These are phyloP conservation scores for Scalopus aquaticus DNA, from an alignment of 2,113 vertebrate species.

Conservation along the genomic window DNA sequence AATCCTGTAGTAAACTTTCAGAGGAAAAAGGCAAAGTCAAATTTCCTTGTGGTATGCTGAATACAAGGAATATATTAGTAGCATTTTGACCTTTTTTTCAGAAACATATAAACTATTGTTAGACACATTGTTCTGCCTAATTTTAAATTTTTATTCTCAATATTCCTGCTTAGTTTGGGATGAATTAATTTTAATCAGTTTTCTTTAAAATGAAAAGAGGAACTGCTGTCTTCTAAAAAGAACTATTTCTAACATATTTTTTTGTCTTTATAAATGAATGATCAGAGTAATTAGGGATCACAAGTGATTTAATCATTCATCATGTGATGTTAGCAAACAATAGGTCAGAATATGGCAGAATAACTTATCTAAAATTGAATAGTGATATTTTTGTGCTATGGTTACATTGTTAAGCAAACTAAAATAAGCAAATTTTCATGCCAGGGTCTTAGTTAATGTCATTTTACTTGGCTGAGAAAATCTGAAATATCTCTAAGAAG, in stretches of 20 bases:
- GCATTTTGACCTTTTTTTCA: slow-evolving; percentile 76
- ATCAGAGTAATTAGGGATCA: slow-evolving; percentile 21
- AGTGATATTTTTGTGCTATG: slow-evolving; percentile 65
- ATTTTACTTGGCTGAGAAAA: slow-evolving; percentile 77
- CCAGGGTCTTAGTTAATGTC: slow-evolving; percentile 66
- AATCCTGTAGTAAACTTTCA: slow-evolving; percentile 83
- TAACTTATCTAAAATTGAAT: slow-evolving; percentile 59
- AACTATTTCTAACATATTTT: neutral
- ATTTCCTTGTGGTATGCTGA: slow-evolving; percentile 83
- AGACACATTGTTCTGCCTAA: slow-evolving; percentile 68
- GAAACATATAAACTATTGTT: slow-evolving; percentile 79
- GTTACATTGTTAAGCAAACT: slow-evolving; percentile 69
- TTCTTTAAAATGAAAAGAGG: slow-evolving; percentile 45
- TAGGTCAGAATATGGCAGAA: slow-evolving; percentile 51
- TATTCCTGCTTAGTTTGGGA: neutral
- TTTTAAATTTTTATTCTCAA: slow-evolving; percentile 67
- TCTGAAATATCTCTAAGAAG: slow-evolving; percentile 70
- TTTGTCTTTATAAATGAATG: slow-evolving; percentile 38
- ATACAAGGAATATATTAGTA: slow-evolving; percentile 77
- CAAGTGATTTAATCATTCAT: slow-evolving; percentile 10
- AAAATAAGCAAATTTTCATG: slow-evolving; percentile 77
- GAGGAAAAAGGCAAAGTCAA: slow-evolving; percentile 84
- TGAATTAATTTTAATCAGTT: slow-evolving; percentile 49
- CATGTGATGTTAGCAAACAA: slow-evolving; percentile 30
- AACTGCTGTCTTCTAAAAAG: neutral